Base-by-base conservation (phyloP, 37 sponge, comb jelly and placozoan species). In the Geodia barretti region DNA sequence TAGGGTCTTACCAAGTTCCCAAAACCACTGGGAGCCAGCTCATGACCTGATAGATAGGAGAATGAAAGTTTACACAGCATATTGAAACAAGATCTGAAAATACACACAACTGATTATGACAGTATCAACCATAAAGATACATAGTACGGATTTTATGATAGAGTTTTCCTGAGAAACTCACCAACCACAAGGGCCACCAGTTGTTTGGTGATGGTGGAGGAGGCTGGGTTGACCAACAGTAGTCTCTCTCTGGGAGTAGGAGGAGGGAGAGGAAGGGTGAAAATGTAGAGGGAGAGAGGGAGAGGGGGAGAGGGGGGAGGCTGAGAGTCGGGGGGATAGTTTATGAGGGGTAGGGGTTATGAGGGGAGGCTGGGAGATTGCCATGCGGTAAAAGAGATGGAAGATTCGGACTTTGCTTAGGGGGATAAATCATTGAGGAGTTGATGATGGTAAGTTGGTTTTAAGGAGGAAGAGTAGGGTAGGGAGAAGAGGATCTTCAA, bases 1-100 rank as follows among this genome's bases (percentile, higher is more conserved):
- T 3, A 32, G 3, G 20, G 35, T 36, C 86, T 30, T 38, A 95
- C 97, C 71, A 97, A 80, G 78, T 97, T 97, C 11, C 98, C 98
- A 84, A 97, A 97, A 95, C 98, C 95, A 81, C 93, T 93, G 73
- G 95, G 98, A 38, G 98, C 98, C 62, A 97, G 84, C 64, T 97
- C 98, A 65, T 97, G 98, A 2, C 92, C 93, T 92, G 79, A n/a
- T 42, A 73, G 20, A 24, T 19, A 0, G 62, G 4, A 36, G n/a
- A n/a, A n/a, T n/a, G n/a, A n/a, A n/a, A n/a, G 31, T 29, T 29
- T 3, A 24, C 40, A 71, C 4, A 17, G 37, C 11, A 71, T 41
- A 41, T 73, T 42, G 26, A 33, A n/a, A n/a, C n/a, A n/a, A n/a
- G n/a, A n/a, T n/a, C n/a, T n/a, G n/a, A n/a, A n/a, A n/a, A 41